Conservation (phyloP, 2,113 vertebrate genomes). For the Potamarius usumacintae region DNA sequence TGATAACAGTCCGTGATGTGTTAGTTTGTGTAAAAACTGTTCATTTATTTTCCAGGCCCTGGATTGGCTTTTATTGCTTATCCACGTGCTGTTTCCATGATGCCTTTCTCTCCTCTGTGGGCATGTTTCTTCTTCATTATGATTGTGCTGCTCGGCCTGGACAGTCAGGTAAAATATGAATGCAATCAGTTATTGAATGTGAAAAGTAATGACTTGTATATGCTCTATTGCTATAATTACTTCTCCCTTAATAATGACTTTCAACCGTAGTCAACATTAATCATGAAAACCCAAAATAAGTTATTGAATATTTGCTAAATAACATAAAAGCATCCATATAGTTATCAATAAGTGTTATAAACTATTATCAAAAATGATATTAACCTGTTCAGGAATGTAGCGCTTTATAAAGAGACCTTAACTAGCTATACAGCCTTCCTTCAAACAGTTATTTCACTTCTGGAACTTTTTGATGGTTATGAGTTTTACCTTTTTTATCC, state of each 20-base stretch:
- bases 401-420: neutral
- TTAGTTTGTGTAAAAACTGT: neutral
- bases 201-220: neutral
- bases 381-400: neutral
- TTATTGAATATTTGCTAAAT: neutral
- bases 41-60: slow-evolving; percentile 74
- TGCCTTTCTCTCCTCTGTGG: slow-evolving; percentile 94
- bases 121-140: slow-evolving; percentile 96
- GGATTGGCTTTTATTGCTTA: slow-evolving; percentile 97
- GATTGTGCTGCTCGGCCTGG: slow-evolving; percentile 91
- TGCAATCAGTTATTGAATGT: neutral
- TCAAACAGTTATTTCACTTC: neutral
- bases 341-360: neutral
- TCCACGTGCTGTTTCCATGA: slow-evolving; percentile 94
- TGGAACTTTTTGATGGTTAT: neutral
- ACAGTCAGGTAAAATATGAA: slow-evolving; percentile 83
- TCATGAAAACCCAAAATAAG: neutral
- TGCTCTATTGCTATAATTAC: neutral
- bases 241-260: neutral
- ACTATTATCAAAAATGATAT: neutral
- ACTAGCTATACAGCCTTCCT: neutral
- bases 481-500: neutral
- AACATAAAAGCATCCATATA: neutral
- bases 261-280: neutral
- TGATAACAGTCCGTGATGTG: neutral